Evolutionary conservation across 2,797 vertebrate species (phyloP), one percentile per base, ranked within the genome.

Genomic region (Phoebastria nigripes): DNA sequence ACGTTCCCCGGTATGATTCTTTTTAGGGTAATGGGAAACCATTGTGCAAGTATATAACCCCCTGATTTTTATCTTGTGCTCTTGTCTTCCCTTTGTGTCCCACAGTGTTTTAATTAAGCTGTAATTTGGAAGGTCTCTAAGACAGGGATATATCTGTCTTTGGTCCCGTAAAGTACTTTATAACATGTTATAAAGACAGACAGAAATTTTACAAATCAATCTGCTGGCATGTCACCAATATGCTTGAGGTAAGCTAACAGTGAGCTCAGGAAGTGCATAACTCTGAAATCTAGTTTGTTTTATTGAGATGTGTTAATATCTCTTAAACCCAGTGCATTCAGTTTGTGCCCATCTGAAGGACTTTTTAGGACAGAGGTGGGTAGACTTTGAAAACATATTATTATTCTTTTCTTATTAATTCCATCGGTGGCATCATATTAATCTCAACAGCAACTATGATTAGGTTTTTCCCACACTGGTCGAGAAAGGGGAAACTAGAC

Each of bases 131-230:
- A 62, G 58, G 58, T 77, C 51, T 82, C 59, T 76, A 25, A 72
- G 76, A 65, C 55, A 69, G 61, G 67, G 63, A n/a, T 87, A 26
- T 67, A 49, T 82, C 59, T 82, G 46, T 7, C 72, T 94, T 95
- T 86, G 69, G 76, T 51, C 54, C 67, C 6, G 3, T 93, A 82
- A 94, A 81, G 37, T 46, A 29, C 21, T 90, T 96, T 94, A 96
- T 58, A 19, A 61, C 44, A 54, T 42, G 16, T 80, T 90, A 81
- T 88, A 96, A 94, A 88, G 76, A 41, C 22, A 52, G 66, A 39
- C 15, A 78, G 69, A 69, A 74, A 78, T 88, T 95, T 87, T 93
- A 81, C 79, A 81, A 80, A 92, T 92, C 87, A 89, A 9, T 54
- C 82, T 94, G n/a, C 62, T 93, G 93, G 82, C 42, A 2, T 7